phyloP scores from a whole-genome alignment of 2,113 vertebrate species.

The Brachyhypopomus occidentalis region DNA sequence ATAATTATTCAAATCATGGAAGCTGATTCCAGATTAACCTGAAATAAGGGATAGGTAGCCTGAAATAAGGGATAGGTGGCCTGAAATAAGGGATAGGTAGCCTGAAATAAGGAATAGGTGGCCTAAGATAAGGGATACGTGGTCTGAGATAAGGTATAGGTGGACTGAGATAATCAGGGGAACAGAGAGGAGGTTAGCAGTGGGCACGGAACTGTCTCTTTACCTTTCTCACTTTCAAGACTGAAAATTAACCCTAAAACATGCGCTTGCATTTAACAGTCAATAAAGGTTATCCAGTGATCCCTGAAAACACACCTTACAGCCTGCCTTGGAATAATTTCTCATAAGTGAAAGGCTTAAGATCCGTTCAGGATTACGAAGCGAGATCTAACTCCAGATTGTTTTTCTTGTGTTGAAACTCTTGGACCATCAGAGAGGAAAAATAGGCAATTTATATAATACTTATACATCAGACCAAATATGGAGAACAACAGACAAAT shows the following conservation, averaged over 20 bases:
- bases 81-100: background rate
- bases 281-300: conserved; percentile 21
- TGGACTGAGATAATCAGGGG: background rate
- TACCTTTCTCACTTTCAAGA: background rate
- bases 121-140: too few relatives aligned
- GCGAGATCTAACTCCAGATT: background rate
- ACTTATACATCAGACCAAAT: conserved; percentile 5
- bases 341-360: background rate
- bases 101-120: too few relatives aligned
- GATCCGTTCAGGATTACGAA: background rate
- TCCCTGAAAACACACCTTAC: background rate
- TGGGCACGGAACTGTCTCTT: background rate
- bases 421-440: background rate
- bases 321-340: conserved; percentile 21
- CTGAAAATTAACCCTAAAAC: conserved; percentile 20
- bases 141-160: background rate
- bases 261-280: conserved; percentile 4
- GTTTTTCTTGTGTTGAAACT: conserved; percentile 5
- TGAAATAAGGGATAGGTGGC: too few relatives aligned
- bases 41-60: background rate
- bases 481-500: conserved; percentile 10
- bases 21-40: conserved; percentile 1
- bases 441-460: conserved; percentile 1
- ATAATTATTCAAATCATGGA: conserved; percentile 6
- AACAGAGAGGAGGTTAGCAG: background rate